These are phyloP conservation scores for Sesamia nonagrioides DNA, from an alignment of 1,140 invertebrate genomes.

Conservation along the genomic window DNA sequence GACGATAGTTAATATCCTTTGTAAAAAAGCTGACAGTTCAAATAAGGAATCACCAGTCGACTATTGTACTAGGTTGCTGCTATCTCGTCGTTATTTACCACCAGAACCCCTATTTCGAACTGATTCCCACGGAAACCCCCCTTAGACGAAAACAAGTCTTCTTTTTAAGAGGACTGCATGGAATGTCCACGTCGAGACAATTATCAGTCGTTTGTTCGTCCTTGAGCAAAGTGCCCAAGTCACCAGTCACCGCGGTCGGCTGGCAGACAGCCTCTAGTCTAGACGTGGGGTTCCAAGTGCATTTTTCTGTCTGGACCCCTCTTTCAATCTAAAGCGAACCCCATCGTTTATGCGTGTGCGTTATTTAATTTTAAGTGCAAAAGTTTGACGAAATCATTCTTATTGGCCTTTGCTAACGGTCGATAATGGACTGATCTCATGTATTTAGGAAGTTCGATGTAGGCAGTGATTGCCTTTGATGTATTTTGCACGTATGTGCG, in stretches of 20 bases:
- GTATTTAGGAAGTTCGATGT: conserved; percentile 5
- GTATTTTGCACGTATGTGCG: conserved; percentile 39
- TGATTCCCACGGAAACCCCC: neutral
- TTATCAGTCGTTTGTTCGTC: neutral
- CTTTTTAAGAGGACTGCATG: neutral
- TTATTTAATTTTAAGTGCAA: conserved; percentile 76
- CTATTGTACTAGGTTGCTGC: neutral
- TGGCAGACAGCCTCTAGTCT: conserved; percentile 77
- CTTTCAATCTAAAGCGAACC: conserved; percentile 65
- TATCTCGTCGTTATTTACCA: neutral
- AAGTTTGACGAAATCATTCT: conserved; percentile 14
- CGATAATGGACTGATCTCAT: conserved; percentile 25
- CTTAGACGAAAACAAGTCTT: neutral
- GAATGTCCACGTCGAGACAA: too few relatives aligned
- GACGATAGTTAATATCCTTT: too few relatives aligned
- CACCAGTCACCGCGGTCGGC: conserved; percentile 51
- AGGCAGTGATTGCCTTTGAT: conserved; percentile 43
- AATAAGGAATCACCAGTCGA: neutral
- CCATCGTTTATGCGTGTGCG: conserved; percentile 77
- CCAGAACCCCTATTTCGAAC: too few relatives aligned
- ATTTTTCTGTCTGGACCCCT: conserved; percentile 85
- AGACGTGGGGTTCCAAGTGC: conserved; percentile 83
- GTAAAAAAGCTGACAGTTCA: too few relatives aligned
- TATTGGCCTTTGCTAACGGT: conserved; percentile 8
- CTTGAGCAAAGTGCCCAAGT: conserved; percentile 46